phyloP scores from a whole-genome alignment of 2,888 invertebrate species.

The Chorisops tibialis region DNA sequence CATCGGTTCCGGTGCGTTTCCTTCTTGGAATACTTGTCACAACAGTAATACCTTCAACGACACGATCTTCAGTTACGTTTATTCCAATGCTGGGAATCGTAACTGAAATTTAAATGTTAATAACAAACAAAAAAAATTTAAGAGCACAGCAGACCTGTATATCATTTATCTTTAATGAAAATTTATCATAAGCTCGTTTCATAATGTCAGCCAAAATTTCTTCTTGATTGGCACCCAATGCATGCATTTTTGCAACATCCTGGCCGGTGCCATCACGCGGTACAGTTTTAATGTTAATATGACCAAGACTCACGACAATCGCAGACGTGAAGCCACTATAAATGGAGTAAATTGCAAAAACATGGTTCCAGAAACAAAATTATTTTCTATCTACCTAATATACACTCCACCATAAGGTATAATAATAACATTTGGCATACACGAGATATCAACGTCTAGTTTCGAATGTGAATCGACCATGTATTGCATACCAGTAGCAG shows the following conservation, averaged over 20 bases:
- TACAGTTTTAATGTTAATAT: conserved; percentile 65
- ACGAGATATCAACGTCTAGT: conserved; percentile 75
- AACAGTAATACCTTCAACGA: conserved; percentile 57
- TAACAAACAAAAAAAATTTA: conserved; percentile 22
- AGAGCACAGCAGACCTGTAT: conserved; percentile 83
- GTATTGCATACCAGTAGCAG: conserved; percentile 87
- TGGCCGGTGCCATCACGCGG: conserved; percentile 53
- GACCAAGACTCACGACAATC: conserved; percentile 82
- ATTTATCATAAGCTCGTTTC: conserved; percentile 82
- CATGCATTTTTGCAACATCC: conserved; percentile 59
- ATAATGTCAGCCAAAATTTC: conserved; percentile 70
- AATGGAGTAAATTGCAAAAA: not conserved
- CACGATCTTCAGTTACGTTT: conserved; percentile 64
- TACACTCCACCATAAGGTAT: conserved; percentile 81
- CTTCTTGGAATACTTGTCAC: conserved; percentile 66
- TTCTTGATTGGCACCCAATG: conserved; percentile 61
- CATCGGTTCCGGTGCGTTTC: conserved; percentile 51
- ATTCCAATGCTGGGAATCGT: conserved; percentile 67
- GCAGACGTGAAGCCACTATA: conserved; percentile 38
- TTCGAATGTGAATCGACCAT: conserved; percentile 80
- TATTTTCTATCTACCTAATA: conserved; percentile 55
- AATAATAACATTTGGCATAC: conserved; percentile 84
- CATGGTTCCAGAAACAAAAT: not conserved
- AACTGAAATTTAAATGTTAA: conserved; percentile 46
- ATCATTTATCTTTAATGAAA: conserved; percentile 73